Evolutionary conservation across 2,888 invertebrate species (phyloP), one percentile per base, ranked within the genome.

Genomic region (Galerucella nymphaeae): DNA sequence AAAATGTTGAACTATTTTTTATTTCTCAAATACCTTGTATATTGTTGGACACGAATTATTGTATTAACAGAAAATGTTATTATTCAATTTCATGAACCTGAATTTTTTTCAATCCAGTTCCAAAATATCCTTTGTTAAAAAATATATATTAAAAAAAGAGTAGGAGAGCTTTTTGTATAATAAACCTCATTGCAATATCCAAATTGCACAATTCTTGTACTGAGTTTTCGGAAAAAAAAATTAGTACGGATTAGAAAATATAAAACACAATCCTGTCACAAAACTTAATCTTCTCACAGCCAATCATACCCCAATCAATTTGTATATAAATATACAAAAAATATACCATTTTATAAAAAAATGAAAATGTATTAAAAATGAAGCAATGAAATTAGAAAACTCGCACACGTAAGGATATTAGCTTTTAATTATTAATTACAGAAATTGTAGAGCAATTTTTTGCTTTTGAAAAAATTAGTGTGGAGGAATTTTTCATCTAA

Each of bases 321-420:
- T 66, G 57, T 66, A 66, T 20, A 66, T 66, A 66, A 57, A 38
- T 20, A 55, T 38, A 58, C 5, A 38, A 50, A 65, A 65, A 53
- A 62, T 62, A 20, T 55, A 30, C 30, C 38, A 69, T 62, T 75
- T 76, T 73, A 66, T 73, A 76, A 70, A 76, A 73, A 75, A 70
- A 71, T 55, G 53, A 68, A 68, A 66, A 72, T 30, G 63, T 73
- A 69, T 63, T 62, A 68, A 75, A 68, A 58, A 68, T 41, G 53
- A 73, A 58, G 69, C 70, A 74, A 62, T 66, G 63, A 59, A 57
- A 55, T 64, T 74, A 75, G 72, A 62, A 67, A 70, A 70, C 57
- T 75, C 41, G 61, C 61, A 74, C 74, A 73, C 76, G 67, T 61
- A 68, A 68, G 59, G 2, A 14, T 41, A 59, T 68, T 66, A 66